phyloP scores from a whole-genome alignment of 2,888 invertebrate species.

The Margaritifera margaritifera region DNA sequence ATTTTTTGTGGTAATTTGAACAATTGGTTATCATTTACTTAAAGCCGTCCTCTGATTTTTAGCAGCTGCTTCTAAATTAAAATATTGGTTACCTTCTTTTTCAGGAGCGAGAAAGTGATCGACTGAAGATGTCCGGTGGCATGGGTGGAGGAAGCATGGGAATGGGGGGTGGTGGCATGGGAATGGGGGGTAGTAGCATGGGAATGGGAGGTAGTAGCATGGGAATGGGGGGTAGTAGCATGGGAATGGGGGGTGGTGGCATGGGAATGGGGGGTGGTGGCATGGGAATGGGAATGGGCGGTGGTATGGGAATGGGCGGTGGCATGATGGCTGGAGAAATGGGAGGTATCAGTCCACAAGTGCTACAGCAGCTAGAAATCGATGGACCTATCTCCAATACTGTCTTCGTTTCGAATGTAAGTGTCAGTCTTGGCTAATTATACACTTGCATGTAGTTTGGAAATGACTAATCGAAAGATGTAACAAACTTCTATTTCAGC shows the following conservation, averaged over 20 bases:
- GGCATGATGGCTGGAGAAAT: conserved; percentile 31
- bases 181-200: conserved; percentile 22
- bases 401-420: conserved; percentile 98
- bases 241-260: conserved; percentile 33
- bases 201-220: conserved; percentile 28
- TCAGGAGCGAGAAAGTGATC: conserved; percentile 68
- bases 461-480: background rate
- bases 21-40: background rate
- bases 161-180: conserved; percentile 41
- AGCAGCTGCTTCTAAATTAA: background rate
- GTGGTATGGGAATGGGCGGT: conserved; percentile 23
- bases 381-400: conserved; percentile 93
- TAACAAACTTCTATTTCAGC: too few relatives aligned
- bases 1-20: background rate
- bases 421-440: too few relatives aligned
- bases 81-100: conserved; percentile 15
- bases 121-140: conserved; percentile 37
- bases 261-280: conserved; percentile 43
- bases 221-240: too few relatives aligned
- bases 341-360: conserved; percentile 89
- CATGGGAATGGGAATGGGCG: conserved; percentile 33
- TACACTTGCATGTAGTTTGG: background rate
- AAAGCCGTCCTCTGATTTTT: background rate
- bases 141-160: conserved; percentile 37
- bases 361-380: conserved; percentile 94